Evolutionary conservation across 2,797 vertebrate genomes (phyloP), one percentile per base, ranked within the genome.

Genomic region (Anniella stebbinsi): DNA sequence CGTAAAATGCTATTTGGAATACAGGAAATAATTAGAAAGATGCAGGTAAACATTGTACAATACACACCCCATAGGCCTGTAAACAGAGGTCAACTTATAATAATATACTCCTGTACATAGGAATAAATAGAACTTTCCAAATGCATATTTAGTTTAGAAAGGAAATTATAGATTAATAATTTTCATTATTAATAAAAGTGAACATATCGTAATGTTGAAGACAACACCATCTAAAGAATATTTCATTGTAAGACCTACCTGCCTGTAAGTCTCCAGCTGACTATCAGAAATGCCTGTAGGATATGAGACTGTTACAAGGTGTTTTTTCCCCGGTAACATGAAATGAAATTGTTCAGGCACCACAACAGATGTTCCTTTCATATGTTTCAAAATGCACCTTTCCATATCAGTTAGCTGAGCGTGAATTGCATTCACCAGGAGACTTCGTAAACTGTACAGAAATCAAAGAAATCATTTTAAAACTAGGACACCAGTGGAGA

Each of bases 281-380:
- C 93, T 96, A 94, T 99, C 99, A 45, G 98, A 95, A 90, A 98
- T 97, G 93, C 98, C 98, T 30, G 97, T 97, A 69, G 99, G 99
- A 95, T 98, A 99, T 0, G 98, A 97, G 86, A 98, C 93, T 5
- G 98, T 99, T 93, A 98, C 93, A 36, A 99, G 97, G 4, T 96
- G 95, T 63, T 96, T 96, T 41, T 97, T 95, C 72, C 97, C 97
- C 41, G 98, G 99, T 80, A 99, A 97, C 94, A 98, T 96, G 96
- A 99, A 99, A 97, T 99, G 99, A 94, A 98, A 96, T 4, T 98
- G 97, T 89, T 99, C 98, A 41, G 99, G 98, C 45, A 99, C 94
- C n/a, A 97, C 94, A 80, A 99, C 93, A 18, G 97, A 97, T 0
- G 97, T 97, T 93, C 98, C 98, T 93, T 98, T 98, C 96, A 98